A percentile compares a stretch with the other conserved stretches of the same genome.
phyloP scores from a whole-genome alignment of 2,113 vertebrate species.

The Meleagris gallopavo region DNA sequence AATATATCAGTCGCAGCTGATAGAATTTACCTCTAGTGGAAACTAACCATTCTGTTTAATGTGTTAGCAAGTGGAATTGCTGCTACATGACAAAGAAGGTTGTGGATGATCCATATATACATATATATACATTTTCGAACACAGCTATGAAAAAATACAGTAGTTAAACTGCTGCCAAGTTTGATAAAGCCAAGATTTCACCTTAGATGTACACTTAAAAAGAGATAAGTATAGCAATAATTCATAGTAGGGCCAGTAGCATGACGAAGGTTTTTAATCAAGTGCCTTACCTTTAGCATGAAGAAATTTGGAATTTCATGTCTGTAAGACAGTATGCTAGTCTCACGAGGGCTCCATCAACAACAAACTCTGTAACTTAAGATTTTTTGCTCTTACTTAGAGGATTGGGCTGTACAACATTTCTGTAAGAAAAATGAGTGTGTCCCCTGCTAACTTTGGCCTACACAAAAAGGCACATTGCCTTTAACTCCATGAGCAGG shows the following conservation, averaged over 20 bases:
- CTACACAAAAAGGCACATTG: not conserved
- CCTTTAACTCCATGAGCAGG: not conserved
- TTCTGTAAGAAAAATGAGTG: not conserved
- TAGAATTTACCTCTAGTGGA: not conserved
- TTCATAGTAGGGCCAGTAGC: not conserved
- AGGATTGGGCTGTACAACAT: not conserved
- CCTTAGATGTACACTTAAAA: not conserved
- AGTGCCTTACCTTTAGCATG: constrained; percentile 43
- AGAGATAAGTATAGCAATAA: not conserved
- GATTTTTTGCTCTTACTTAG: not conserved
- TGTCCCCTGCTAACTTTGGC: not conserved
- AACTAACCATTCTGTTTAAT: not conserved
- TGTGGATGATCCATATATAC: not conserved
- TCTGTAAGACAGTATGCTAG: not conserved
- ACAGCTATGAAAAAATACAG: not conserved
- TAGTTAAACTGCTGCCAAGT: not conserved
- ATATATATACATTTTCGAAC: not conserved
- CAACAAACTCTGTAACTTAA: not conserved
- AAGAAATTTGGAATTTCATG: not conserved
- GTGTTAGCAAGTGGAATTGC: not conserved
- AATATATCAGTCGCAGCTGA: not conserved
- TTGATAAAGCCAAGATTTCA: not conserved
- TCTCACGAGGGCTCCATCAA: not conserved
- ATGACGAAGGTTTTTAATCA: not conserved
- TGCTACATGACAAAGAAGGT: not conserved